A percentile compares a stretch with the other conserved stretches of the same genome.
phyloP scores from a whole-genome alignment of 2,113 vertebrate species.

The Cyanoliseus patagonus region DNA sequence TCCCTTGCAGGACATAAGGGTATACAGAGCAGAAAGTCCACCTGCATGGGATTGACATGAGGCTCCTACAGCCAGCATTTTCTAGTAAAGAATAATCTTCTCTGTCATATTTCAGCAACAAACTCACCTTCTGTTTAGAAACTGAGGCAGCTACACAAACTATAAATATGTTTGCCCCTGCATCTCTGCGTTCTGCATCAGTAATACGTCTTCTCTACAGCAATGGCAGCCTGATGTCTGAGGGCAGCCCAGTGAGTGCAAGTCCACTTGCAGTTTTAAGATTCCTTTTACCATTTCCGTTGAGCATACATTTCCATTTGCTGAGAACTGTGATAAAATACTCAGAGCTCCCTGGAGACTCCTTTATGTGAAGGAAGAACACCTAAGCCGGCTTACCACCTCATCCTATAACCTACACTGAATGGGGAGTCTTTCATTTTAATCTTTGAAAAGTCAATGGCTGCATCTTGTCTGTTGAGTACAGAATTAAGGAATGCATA shows the following conservation, averaged over 20 bases:
- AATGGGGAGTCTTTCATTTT: background rate
- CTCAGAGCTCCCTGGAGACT: background rate
- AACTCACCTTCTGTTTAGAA: background rate
- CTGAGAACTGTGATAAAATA: background rate
- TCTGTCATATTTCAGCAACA: background rate
- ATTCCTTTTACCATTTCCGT: background rate
- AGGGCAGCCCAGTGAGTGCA: background rate
- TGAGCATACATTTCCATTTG: background rate
- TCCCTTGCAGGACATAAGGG: background rate
- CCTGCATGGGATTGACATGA: accelerated
- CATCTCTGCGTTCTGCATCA: background rate
- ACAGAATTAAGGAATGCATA: background rate
- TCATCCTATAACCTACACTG: background rate
- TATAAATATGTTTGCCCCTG: background rate
- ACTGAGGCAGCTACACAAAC: background rate
- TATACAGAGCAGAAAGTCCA: background rate
- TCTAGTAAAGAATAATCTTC: background rate
- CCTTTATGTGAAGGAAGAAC: background rate
- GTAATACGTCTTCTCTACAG: background rate
- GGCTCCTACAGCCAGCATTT: background rate
- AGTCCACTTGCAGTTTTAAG: background rate
- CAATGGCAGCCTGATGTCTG: background rate
- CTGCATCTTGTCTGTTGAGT: background rate
- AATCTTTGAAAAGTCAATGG: slow-evolving; percentile 11
- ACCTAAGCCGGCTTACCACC: background rate